Evolutionary conservation across 2,888 invertebrate species (phyloP).

Genomic region (Xylocampa areola): DNA sequence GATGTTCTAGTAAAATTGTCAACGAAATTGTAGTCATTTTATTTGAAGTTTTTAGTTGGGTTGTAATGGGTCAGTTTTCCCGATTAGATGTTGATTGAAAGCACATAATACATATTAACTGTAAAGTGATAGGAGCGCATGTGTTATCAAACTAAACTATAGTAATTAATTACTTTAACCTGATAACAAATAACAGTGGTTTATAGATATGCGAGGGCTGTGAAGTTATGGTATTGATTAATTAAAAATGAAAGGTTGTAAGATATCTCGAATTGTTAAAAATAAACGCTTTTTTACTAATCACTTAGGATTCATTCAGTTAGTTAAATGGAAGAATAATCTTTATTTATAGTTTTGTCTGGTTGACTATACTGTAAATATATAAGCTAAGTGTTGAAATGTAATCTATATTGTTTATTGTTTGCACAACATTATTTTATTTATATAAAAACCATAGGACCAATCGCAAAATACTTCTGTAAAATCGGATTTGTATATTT

Average conservation of each 20-base stretch:
- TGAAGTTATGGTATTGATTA: slow-evolving; percentile 25
- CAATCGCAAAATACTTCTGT: slow-evolving; percentile 7
- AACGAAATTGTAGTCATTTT: neutral
- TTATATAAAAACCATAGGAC: neutral
- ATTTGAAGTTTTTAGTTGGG: neutral
- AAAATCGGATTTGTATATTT: slow-evolving; percentile 15
- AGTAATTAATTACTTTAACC: slow-evolving; percentile 1
- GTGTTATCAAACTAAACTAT: slow-evolving; percentile 1
- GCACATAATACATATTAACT: no score
- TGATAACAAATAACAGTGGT: neutral
- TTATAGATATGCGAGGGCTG: slow-evolving; percentile 14
- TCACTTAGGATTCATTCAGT: neutral
- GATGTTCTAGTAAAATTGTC: neutral
- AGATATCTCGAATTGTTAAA: slow-evolving; percentile 11
- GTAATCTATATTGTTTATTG: neutral
- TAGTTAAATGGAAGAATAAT: neutral
- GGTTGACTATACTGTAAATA: no score
- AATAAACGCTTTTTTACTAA: neutral
- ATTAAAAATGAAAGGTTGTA: slow-evolving; percentile 13
- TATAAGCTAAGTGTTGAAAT: slow-evolving; percentile 2
- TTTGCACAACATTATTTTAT: neutral
- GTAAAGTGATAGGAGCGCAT: no score
- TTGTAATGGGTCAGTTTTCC: neutral
- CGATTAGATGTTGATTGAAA: no score
- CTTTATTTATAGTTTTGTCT: no score